Evolutionary conservation across 2,797 vertebrate species (phyloP).

Genomic region (Mus spretus): DNA sequence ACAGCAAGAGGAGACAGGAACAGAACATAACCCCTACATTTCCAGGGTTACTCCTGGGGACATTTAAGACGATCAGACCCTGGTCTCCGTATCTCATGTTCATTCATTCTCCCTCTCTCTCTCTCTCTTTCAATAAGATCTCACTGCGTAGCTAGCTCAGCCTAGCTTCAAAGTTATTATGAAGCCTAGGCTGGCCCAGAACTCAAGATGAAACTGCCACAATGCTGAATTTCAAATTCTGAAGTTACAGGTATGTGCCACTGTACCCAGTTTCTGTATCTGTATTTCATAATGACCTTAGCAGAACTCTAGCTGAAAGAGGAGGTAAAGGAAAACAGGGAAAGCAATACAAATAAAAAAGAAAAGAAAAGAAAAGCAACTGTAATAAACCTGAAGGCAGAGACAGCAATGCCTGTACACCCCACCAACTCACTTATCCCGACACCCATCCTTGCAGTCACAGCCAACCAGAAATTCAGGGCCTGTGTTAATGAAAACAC

Average conservation of each 20-base stretch:
- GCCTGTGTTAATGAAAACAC: conserved; percentile 97
- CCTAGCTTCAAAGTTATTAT: not conserved
- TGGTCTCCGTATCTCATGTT: not conserved
- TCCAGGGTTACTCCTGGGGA: not conserved
- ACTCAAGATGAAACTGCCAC: not conserved
- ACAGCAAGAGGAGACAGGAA: not conserved
- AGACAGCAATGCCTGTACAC: not conserved
- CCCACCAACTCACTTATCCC: conserved; percentile 93
- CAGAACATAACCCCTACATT: not conserved
- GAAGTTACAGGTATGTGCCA: not conserved
- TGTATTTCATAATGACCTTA: not conserved
- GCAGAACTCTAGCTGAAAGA: not conserved
- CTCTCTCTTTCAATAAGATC: not conserved
- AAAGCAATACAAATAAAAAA: not conserved
- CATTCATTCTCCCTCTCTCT: not conserved
- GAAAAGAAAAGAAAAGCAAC: conserved; percentile 8
- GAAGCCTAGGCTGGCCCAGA: not conserved
- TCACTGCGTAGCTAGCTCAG: not conserved
- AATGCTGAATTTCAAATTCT: not conserved
- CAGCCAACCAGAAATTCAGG: conserved; percentile 97
- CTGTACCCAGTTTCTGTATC: not conserved
- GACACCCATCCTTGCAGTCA: conserved; percentile 97
- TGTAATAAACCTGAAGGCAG: not conserved
- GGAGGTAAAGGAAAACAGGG: not conserved
- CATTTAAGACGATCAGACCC: not conserved